Evolutionary conservation across 2,888 invertebrate genomes (phyloP), one percentile per base, ranked within the genome.

Genomic region (Cryptosula pallasiana): DNA sequence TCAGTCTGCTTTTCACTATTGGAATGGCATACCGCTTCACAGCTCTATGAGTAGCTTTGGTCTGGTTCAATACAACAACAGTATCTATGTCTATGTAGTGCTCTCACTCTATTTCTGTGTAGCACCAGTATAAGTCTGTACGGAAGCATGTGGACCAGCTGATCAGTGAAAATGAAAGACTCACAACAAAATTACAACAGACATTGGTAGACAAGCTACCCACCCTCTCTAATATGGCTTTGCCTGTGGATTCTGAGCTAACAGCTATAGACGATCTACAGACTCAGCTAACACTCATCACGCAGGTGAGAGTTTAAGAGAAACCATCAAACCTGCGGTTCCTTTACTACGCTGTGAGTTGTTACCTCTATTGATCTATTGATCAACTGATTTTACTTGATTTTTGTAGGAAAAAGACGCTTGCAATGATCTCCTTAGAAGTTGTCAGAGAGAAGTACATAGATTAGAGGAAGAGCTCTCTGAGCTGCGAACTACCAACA

Each of bases 131-230:
- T 27, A 58, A 45, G 27, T 29, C 73, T 23, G 29, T 73, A 35
- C 69, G 36, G 25, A 36, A 71, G 20, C 25, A 72, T n/a, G 71
- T 71, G 20, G 63, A 74, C 5, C 63, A 73, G 29, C 35, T 74
- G n/a, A 57, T 73, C 3, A n/a, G 55, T 34, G 74, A 74, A 58
- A 74, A 74, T 69, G 57, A 71, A 32, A 77, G 77, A n/a, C 32
- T 63, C 3, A 63, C 63, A 13, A 27, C 20, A 16, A 16, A 63
- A 63, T n/a, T 63, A n/a, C 63, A 63, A n/a, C 63, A 63, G 9
- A 63, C 63, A 9, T 29, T 63, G 9, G 63, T 29, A 32, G 63
- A 63, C 13, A 63, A 34, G 63, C 27, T 63, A 63, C 63, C 63
- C 27, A 27, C 63, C 29, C 63, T 63, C 32, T 9, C 27, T 9